A percentile compares a stretch with the other conserved stretches of the same genome.
Conservation (phyloP, 2,113 vertebrate genomes). For the Proterorhinus semilunaris region DNA sequence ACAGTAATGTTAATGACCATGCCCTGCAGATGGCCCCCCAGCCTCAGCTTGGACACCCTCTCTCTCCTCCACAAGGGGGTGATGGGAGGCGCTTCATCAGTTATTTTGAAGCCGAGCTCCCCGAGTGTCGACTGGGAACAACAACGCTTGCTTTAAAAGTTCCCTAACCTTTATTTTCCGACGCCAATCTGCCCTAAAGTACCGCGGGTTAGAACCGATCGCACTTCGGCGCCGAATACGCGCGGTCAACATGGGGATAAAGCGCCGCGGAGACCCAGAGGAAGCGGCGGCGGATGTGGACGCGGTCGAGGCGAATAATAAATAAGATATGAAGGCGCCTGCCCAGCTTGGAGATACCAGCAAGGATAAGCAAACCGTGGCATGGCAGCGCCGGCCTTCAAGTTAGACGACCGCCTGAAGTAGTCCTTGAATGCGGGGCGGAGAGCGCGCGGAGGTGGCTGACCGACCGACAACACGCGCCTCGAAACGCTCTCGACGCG, state of each 20-base stretch:
- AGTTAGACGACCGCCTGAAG: neutral
- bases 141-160: conserved; percentile 18
- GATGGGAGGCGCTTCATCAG: conserved; percentile 22
- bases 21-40: neutral
- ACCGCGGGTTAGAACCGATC: accelerated
- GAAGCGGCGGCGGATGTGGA: conserved; percentile 44
- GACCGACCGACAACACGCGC: conserved; percentile 11
- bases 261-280: conserved; percentile 33
- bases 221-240: neutral
- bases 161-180: neutral
- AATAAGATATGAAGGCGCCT: conserved; percentile 63
- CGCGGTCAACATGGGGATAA: neutral
- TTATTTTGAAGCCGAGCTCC: conserved; percentile 28
- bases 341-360: conserved; percentile 16
- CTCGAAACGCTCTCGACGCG: conserved; percentile 21
- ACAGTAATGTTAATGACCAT: too few species aligned
- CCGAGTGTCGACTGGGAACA: conserved; percentile 6
- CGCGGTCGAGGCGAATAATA: conserved; percentile 46
- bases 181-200: too few species aligned
- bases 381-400: neutral
- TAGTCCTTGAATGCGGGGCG: neutral
- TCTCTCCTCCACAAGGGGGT: neutral
- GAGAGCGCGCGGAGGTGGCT: conserved; percentile 3
- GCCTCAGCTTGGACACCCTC: conserved; percentile 6
- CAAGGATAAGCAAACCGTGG: neutral